These are phyloP conservation scores for Nautilus pompilius DNA, from an alignment of 1,140 invertebrate genomes.

Conservation along the genomic window DNA sequence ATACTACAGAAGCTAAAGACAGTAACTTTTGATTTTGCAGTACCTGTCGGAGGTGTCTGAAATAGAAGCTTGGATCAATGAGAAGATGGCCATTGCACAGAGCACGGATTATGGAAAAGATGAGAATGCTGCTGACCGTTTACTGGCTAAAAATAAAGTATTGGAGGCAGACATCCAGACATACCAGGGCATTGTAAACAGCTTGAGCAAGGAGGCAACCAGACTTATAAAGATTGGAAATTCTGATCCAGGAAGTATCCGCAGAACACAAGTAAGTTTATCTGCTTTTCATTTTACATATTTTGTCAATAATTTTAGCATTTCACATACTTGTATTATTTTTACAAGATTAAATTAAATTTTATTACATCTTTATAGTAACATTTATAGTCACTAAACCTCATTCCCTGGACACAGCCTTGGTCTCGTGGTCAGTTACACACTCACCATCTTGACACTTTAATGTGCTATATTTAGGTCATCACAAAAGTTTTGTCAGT, in stretches of 20 bases:
- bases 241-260: constrained; percentile 76
- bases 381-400: too few species aligned
- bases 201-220: constrained; percentile 84
- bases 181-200: constrained; percentile 85
- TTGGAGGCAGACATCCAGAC: constrained; percentile 90
- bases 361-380: too few species aligned
- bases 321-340: too few species aligned
- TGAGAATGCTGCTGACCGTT: constrained; percentile 95
- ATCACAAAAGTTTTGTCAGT: too few species aligned
- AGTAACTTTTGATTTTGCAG: constrained; percentile 58
- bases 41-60: constrained; percentile 99
- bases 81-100: constrained; percentile 95
- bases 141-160: constrained; percentile 96
- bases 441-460: too few species aligned
- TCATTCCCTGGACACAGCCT: too few species aligned
- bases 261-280: constrained; percentile 68
- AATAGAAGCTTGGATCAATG: constrained; percentile 97
- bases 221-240: constrained; percentile 68
- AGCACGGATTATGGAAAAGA: constrained; percentile 95
- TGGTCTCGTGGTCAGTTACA: too few species aligned
- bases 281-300: too few species aligned
- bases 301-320: too few species aligned
- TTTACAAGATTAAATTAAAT: too few species aligned
- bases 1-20: neutral
- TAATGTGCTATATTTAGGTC: too few species aligned